A percentile compares a stretch with the other conserved stretches of the same genome.
These are phyloP conservation scores for Saguinus imperator DNA, from an alignment of 2,113 vertebrate species.

Conservation along the genomic window DNA sequence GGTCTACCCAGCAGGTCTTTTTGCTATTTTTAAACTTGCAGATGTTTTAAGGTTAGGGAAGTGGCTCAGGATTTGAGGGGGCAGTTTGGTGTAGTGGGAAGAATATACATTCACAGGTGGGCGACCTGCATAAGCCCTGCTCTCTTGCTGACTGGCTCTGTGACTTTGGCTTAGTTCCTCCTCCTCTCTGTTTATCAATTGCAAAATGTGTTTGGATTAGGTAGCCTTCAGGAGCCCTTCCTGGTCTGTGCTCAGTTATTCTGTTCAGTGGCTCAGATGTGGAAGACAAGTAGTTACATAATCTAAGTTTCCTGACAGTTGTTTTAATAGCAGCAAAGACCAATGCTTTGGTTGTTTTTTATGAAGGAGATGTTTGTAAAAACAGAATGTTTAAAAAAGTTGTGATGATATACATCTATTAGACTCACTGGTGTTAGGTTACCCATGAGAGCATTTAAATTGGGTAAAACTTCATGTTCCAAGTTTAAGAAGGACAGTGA, in stretches of 20 bases:
- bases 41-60: not conserved
- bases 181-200: not conserved
- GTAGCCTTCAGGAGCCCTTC: not conserved
- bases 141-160: constrained; percentile 44
- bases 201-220: not conserved
- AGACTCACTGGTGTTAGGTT: not conserved
- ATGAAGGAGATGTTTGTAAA: not conserved
- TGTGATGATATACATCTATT: not conserved
- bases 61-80: constrained; percentile 27
- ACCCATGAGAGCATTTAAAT: constrained; percentile 38
- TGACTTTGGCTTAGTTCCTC: constrained; percentile 1
- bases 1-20: not conserved
- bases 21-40: constrained; percentile 18
- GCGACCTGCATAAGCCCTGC: not conserved
- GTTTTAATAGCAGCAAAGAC: not conserved
- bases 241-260: not conserved
- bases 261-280: constrained; percentile 39
- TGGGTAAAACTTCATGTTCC: constrained; percentile 61
- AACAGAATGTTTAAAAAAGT: not conserved
- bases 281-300: not conserved
- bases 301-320: not conserved
- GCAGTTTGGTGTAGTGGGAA: not conserved
- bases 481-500: constrained; percentile 27
- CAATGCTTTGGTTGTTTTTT: not conserved
- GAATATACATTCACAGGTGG: not conserved